phyloP scores from a whole-genome alignment of 2,888 invertebrate species.

The Drosophila stalkeri region DNA sequence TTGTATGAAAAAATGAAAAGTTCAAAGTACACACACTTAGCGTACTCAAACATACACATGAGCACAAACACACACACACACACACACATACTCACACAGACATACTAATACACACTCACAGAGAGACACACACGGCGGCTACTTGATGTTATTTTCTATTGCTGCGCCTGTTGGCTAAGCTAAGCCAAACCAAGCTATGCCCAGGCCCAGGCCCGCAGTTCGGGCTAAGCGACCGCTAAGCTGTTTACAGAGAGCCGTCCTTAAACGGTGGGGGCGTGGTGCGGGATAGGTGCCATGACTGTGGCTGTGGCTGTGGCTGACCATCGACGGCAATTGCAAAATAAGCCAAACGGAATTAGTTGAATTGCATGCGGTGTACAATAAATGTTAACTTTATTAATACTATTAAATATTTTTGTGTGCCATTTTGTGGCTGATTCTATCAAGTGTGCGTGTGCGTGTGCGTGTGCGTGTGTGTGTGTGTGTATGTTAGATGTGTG shows the following conservation, averaged over 20 bases:
- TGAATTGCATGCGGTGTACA: slow-evolving; percentile 16
- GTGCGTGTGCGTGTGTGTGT: neutral
- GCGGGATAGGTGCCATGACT: neutral
- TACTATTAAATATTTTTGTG: slow-evolving; percentile 28
- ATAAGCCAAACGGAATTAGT: slow-evolving; percentile 13
- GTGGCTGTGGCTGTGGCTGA: neutral
- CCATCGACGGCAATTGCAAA: slow-evolving; percentile 28
- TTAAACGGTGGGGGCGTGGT: neutral
- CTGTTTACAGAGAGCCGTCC: slow-evolving; percentile 25
- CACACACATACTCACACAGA: neutral
- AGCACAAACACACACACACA: slow-evolving; percentile 12
- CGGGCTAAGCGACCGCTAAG: slow-evolving; percentile 56
- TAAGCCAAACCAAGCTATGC: slow-evolving; percentile 42
- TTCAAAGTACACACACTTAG: slow-evolving; percentile 77
- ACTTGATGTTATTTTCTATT: slow-evolving; percentile 66
- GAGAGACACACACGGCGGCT: slow-evolving; percentile 44
- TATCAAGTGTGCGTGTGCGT: neutral
- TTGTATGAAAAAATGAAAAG: slow-evolving; percentile 75
- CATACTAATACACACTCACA: neutral
- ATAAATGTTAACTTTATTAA: slow-evolving; percentile 35
- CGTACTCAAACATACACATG: slow-evolving; percentile 59
- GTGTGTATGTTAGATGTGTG: neutral
- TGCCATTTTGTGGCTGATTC: neutral
- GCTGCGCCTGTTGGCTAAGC: slow-evolving; percentile 32
- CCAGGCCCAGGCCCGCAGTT: slow-evolving; percentile 14